These are phyloP conservation scores for Cuculus canorus DNA, from an alignment of 2,797 vertebrate genomes.

Conservation along the genomic window DNA sequence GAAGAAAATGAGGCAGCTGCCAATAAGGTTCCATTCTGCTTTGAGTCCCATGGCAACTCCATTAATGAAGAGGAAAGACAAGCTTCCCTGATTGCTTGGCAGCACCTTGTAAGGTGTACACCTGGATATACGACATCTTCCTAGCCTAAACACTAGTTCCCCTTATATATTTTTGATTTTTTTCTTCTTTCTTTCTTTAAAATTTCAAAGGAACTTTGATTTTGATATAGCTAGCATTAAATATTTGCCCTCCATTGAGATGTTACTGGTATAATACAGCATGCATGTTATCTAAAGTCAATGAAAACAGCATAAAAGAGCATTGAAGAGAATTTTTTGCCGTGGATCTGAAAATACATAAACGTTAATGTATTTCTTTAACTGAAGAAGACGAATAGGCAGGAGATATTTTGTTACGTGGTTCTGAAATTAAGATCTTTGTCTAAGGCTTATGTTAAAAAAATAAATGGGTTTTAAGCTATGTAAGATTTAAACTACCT, in stretches of 20 bases:
- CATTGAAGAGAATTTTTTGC: background rate
- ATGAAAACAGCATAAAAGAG: background rate
- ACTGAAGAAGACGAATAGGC: background rate
- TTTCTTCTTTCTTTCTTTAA: background rate
- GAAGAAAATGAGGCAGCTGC: background rate
- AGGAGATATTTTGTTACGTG: background rate
- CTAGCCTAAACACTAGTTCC: background rate
- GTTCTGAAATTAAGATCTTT: background rate
- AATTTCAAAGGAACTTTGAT: background rate
- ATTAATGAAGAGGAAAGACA: background rate
- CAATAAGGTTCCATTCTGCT: background rate
- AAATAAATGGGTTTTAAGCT: background rate
- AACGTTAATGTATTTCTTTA: background rate
- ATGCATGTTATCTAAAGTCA: background rate
- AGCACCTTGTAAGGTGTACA: background rate
- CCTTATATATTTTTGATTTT: background rate
- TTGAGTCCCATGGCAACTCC: background rate
- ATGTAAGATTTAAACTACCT: background rate
- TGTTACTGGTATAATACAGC: background rate
- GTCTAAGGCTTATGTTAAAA: background rate
- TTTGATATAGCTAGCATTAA: background rate
- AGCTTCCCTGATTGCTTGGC: background rate
- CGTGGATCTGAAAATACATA: background rate
- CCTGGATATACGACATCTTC: background rate
- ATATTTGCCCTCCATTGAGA: background rate